Evolutionary conservation across 1,140 invertebrate species (phyloP).

Genomic region (Drosophila melanica): DNA sequence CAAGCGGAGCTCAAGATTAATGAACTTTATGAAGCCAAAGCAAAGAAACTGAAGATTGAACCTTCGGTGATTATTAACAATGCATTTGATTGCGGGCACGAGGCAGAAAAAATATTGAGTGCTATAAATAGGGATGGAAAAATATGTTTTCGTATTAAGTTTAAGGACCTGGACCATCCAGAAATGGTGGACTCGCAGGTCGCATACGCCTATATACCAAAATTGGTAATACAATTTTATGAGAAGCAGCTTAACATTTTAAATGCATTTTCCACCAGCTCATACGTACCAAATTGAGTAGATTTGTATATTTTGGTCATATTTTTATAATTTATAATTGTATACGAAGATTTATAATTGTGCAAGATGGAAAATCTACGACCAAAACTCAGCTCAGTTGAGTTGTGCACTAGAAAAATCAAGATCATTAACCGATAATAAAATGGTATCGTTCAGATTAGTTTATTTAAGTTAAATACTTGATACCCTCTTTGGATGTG

Average conservation of each 20-base stretch:
- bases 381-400: too few species aligned
- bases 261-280: background rate
- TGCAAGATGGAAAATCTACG: too few species aligned
- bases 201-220: constrained; percentile 44
- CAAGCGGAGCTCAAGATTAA: constrained; percentile 2
- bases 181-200: background rate
- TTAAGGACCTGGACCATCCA: constrained; percentile 10
- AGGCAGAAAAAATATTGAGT: constrained; percentile 16
- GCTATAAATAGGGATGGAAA: background rate
- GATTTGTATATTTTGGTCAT: background rate
- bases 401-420: too few species aligned
- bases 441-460: too few species aligned
- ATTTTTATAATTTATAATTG: too few species aligned
- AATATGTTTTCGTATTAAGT: constrained; percentile 39
- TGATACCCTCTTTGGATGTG: too few species aligned
- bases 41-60: constrained; percentile 48
- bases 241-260: constrained; percentile 13
- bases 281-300: background rate
- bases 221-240: constrained; percentile 42
- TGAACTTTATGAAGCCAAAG: constrained; percentile 14
- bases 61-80: constrained; percentile 14
- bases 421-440: too few species aligned
- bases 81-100: constrained; percentile 32
- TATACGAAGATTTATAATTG: too few species aligned
- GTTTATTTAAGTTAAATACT: too few species aligned